phyloP scores from a whole-genome alignment of 2,888 invertebrate genomes.

The Caenorhabditis sp. region DNA sequence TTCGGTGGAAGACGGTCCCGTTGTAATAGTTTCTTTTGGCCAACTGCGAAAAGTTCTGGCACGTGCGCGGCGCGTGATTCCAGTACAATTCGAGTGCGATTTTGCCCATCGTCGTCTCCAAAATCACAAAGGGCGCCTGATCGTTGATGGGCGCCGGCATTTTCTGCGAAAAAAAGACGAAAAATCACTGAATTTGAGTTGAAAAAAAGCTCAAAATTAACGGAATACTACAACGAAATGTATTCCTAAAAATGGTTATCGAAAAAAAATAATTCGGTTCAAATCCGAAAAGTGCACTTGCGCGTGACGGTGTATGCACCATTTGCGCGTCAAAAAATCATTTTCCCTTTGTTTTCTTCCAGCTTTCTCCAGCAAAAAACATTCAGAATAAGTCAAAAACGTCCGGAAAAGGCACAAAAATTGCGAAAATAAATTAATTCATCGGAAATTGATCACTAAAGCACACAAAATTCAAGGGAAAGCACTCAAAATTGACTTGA shows the following conservation, averaged over 20 bases:
- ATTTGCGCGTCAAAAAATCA: neutral
- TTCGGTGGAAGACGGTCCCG: slow-evolving; percentile 94
- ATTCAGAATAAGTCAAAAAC: neutral
- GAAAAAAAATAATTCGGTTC: neutral
- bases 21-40: slow-evolving; percentile 87
- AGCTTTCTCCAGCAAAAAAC: neutral
- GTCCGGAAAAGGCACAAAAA: neutral
- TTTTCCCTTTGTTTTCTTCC: neutral
- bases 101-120: slow-evolving; percentile 86
- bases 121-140: slow-evolving; percentile 61
- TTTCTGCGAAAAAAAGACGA: slow-evolving; percentile 12
- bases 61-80: slow-evolving; percentile 98
- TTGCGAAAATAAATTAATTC: neutral
- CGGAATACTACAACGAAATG: neutral
- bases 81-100: slow-evolving; percentile 94
- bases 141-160: slow-evolving; percentile 48
- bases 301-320: slow-evolving; percentile 17
- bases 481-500: neutral
- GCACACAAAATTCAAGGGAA: neutral
- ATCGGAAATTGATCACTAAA: neutral
- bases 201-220: neutral
- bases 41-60: slow-evolving; percentile 96
- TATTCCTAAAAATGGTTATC: neutral
- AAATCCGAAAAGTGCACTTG: slow-evolving; percentile 11
- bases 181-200: no score